These are phyloP conservation scores for Pyrochroa serraticornis DNA, from an alignment of 2,888 invertebrate species.

Conservation along the genomic window DNA sequence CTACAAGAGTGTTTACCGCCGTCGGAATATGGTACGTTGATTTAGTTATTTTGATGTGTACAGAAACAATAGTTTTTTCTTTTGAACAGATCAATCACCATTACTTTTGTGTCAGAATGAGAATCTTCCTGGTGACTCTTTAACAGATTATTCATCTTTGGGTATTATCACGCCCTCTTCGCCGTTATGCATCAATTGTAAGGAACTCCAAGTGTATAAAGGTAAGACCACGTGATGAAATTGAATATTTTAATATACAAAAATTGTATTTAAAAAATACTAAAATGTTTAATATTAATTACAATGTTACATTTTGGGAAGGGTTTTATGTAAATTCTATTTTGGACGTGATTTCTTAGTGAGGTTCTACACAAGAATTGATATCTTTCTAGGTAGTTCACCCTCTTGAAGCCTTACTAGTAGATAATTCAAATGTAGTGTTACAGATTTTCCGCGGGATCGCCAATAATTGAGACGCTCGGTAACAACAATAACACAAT, in stretches of 20 bases:
- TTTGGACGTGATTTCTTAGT: too few species aligned
- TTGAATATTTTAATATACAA: too few species aligned
- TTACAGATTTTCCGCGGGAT: too few species aligned
- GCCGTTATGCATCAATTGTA: constrained; percentile 72
- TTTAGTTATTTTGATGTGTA: not conserved
- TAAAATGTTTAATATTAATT: too few species aligned
- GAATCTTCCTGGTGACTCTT: constrained; percentile 63
- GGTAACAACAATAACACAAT: too few species aligned
- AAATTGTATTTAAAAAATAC: not conserved
- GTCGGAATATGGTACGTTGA: constrained; percentile 78
- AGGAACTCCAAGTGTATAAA: constrained; percentile 72
- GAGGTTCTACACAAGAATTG: too few species aligned
- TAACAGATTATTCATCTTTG: constrained; percentile 59
- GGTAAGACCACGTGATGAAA: constrained; percentile 59
- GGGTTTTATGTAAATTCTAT: too few species aligned
- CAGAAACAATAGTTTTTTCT: constrained; percentile 30
- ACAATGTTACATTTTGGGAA: too few species aligned
- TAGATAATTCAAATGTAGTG: too few species aligned
- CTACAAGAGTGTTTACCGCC: constrained; percentile 81
- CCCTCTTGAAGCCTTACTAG: too few species aligned
- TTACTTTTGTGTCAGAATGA: constrained; percentile 70
- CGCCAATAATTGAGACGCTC: too few species aligned
- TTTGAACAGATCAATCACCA: constrained; percentile 68
- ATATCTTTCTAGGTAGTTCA: too few species aligned
- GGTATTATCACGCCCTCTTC: constrained; percentile 54